Evolutionary conservation across 2,797 vertebrate genomes (phyloP).

Genomic region (Fringilla coelebs): DNA sequence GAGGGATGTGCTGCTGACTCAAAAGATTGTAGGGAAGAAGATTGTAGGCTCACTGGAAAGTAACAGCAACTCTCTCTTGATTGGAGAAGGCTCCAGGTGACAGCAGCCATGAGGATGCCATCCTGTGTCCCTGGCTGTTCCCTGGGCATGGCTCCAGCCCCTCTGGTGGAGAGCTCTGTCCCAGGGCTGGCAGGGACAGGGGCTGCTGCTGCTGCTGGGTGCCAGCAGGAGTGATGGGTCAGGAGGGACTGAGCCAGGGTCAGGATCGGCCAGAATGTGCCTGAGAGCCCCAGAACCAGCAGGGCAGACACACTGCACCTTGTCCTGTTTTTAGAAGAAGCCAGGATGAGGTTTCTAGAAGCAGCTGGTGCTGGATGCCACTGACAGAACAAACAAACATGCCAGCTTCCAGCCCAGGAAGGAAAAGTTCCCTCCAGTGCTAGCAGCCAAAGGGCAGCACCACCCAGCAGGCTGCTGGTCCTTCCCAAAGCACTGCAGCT

Average conservation of each 20-base stretch:
- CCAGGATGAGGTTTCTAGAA: not conserved
- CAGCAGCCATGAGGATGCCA: not conserved
- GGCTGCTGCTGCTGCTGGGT: not conserved
- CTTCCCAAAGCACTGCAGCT: not conserved
- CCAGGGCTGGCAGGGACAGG: not conserved
- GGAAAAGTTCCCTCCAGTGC: not conserved
- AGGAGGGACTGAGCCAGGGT: no score
- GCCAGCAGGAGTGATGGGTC: no score
- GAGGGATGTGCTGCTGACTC: not conserved
- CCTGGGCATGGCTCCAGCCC: not conserved
- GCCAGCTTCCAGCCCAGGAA: not conserved
- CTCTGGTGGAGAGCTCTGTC: not conserved
- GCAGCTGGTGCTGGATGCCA: not conserved
- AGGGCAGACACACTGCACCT: not conserved
- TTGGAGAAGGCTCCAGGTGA: not conserved
- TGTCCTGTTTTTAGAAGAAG: not conserved
- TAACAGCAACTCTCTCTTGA: not conserved
- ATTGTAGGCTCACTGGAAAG: not conserved
- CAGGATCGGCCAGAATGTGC: fast-evolving
- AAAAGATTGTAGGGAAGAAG: not conserved
- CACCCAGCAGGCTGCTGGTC: not conserved
- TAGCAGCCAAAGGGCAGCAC: not conserved
- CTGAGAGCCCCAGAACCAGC: not conserved
- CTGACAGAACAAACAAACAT: not conserved
- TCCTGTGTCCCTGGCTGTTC: not conserved